Conservation (phyloP, 2,797 vertebrate species). For the Forpus xanthops region DNA sequence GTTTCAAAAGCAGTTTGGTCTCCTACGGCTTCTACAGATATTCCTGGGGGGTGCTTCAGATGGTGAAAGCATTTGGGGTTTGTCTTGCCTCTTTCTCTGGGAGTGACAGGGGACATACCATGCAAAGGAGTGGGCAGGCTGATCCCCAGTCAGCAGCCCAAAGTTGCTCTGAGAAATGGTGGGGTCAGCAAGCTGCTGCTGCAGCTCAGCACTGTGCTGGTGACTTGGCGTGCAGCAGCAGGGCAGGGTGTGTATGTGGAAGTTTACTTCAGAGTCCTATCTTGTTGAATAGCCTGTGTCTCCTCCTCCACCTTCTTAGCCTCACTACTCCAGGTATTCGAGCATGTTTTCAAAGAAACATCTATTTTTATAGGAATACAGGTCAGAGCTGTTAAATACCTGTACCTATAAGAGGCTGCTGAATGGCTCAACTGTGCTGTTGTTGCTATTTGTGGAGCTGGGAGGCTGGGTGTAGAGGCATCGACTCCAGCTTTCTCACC, state of each 20-base stretch:
- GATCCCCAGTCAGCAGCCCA: background rate
- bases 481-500: background rate
- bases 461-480: background rate
- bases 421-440: background rate
- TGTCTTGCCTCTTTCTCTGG: background rate
- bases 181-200: background rate
- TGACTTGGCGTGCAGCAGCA: background rate
- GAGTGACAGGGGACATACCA: rapidly evolving
- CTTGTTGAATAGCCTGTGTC: background rate
- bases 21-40: background rate
- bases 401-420: background rate
- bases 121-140: background rate
- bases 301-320: background rate
- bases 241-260: rapidly evolving
- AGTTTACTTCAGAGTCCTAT: background rate
- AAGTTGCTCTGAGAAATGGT: background rate
- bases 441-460: background rate
- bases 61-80: background rate
- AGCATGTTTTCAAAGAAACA: background rate
- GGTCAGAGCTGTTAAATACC: background rate
- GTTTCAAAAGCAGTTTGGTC: background rate
- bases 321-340: rapidly evolving
- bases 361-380: background rate
- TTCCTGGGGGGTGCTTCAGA: background rate
- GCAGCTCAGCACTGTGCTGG: background rate